Evolutionary conservation across 2,888 invertebrate species (phyloP).

Genomic region (Catocala nupta): DNA sequence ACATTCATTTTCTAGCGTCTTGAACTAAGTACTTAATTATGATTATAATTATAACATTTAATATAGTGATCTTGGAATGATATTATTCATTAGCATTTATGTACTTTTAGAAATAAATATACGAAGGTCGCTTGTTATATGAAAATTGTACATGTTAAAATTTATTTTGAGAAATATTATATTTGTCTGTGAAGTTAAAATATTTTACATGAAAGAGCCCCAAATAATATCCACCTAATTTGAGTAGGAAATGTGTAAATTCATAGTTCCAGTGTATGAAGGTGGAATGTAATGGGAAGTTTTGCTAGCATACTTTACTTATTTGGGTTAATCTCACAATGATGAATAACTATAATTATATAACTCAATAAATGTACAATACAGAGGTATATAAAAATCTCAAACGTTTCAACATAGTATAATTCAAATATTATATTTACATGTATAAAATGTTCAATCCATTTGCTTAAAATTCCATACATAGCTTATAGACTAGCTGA

Average conservation of each 20-base stretch:
- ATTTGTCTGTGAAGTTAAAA: no score
- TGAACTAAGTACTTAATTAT: constrained; percentile 53
- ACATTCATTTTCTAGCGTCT: constrained; percentile 53
- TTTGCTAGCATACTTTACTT: constrained; percentile 2
- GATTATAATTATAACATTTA: constrained; percentile 24
- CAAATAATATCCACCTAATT: constrained; percentile 1
- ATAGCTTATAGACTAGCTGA: constrained; percentile 44
- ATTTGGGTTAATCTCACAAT: constrained; percentile 28
- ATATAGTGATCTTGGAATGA: constrained; percentile 56
- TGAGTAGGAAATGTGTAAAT: not conserved
- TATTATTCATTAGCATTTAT: constrained; percentile 32
- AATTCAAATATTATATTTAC: constrained; percentile 36
- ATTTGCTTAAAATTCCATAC: constrained; percentile 22
- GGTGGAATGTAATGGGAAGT: constrained; percentile 46
- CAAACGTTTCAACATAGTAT: constrained; percentile 33
- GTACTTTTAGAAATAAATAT: constrained; percentile 1
- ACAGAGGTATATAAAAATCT: constrained; percentile 48
- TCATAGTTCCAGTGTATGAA: not conserved
- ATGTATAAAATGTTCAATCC: constrained; percentile 20
- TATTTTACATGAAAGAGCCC: not conserved
- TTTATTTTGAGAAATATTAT: not conserved
- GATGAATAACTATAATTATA: not conserved
- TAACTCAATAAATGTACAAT: constrained; percentile 20
- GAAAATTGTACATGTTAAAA: not conserved
- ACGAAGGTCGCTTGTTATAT: not conserved